These are phyloP conservation scores for Mesitornis unicolor DNA, from an alignment of 2,113 vertebrate species.

Conservation along the genomic window DNA sequence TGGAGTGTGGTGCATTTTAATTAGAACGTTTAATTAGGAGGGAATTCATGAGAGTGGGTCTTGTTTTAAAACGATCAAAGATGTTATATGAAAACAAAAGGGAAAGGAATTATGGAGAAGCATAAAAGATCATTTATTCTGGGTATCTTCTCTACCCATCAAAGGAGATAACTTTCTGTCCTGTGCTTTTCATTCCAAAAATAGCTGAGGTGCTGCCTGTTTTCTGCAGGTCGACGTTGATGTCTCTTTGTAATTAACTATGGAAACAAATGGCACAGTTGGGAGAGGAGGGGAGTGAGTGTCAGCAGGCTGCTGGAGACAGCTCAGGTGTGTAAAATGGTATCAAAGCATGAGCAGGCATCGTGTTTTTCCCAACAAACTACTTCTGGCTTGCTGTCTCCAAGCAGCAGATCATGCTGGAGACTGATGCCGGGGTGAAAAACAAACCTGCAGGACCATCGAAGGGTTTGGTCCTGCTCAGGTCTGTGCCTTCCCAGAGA, in stretches of 20 bases:
- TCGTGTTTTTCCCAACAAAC: background rate
- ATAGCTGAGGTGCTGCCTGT: conserved; percentile 32
- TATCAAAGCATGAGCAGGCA: background rate
- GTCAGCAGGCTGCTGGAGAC: conserved; percentile 14
- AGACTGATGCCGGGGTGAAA: background rate
- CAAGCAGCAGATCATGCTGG: background rate
- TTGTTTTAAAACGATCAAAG: conserved; percentile 46
- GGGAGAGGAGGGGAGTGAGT: background rate
- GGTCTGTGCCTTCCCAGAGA: background rate
- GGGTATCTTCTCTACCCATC: background rate
- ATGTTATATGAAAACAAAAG: conserved; percentile 52
- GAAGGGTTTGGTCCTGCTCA: background rate
- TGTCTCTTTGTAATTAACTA: conserved; percentile 48
- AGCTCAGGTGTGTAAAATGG: conserved; percentile 45
- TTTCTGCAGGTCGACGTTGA: conserved; percentile 29
- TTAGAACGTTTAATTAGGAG: conserved; percentile 58
- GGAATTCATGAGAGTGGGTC: conserved; percentile 24
- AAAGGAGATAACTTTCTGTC: conserved; percentile 36
- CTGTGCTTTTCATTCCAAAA: conserved; percentile 44
- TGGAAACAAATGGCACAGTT: background rate
- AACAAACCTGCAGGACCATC: background rate
- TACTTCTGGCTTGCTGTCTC: background rate
- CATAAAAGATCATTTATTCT: conserved; percentile 41
- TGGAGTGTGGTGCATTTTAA: conserved; percentile 49
- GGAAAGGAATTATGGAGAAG: background rate